These are phyloP conservation scores for Aurelia aurita DNA, from an alignment of 30 jellyfish, hydroid and myxozoan genomes.

Conservation along the genomic window DNA sequence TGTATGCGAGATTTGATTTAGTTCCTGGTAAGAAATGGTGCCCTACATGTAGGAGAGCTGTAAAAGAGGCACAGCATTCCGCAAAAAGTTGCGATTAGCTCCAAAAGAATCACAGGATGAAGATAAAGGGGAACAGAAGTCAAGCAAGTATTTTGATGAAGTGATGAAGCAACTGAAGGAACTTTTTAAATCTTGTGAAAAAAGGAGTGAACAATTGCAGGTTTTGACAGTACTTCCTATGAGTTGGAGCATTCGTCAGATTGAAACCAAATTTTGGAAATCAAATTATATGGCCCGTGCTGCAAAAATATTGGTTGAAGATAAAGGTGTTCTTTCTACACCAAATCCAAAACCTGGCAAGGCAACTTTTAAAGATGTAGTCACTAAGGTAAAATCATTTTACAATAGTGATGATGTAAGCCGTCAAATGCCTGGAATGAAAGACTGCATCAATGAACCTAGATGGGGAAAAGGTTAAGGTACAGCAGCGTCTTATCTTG, in stretches of 20 bases:
- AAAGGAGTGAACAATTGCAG: background rate
- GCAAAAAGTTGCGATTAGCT: background rate
- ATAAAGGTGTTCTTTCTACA: conserved; percentile 27
- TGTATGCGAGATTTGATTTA: background rate
- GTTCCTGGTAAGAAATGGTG: conserved; percentile 5
- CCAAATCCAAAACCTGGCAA: conserved; percentile 41
- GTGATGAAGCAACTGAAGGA: background rate
- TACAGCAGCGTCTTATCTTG: conserved; percentile 3
- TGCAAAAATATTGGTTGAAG: conserved; percentile 12
- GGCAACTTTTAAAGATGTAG: background rate
- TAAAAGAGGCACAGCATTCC: too few species aligned
- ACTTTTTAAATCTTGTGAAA: background rate
- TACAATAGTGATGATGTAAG: background rate
- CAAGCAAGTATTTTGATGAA: background rate
- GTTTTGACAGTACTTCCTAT: conserved; percentile 4
- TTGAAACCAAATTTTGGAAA: background rate
- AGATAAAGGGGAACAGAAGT: background rate
- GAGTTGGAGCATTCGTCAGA: conserved; percentile 4
- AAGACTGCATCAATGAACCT: conserved; percentile 2
- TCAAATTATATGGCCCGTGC: conserved; percentile 21
- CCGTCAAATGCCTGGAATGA: conserved; percentile 1
- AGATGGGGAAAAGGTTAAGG: conserved; percentile 3
- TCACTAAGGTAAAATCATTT: background rate
- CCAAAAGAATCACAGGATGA: background rate
- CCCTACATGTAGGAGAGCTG: conserved; percentile 11